Percentiles rank a stretch among this genome's conserved stretches.
Evolutionary conservation across 2,888 invertebrate species (phyloP).

Genomic region (Petrophora chlorosata): DNA sequence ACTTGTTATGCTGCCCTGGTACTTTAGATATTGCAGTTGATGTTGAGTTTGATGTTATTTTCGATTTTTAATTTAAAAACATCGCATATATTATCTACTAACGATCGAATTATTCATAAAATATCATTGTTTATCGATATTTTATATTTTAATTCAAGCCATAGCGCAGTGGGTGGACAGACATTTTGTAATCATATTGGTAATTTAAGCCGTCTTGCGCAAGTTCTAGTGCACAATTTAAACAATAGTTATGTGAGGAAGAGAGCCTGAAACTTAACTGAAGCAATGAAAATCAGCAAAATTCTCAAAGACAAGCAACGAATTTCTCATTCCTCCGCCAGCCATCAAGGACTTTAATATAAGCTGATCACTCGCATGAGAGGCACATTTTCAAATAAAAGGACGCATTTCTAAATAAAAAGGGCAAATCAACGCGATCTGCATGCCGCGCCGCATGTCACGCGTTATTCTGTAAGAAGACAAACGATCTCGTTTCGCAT

Average conservation of each 20-base stretch:
- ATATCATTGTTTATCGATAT: no score
- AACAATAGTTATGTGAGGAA: no score
- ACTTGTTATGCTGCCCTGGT: conserved; percentile 46
- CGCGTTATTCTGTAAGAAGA: conserved; percentile 54
- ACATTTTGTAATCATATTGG: no score
- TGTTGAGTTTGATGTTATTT: neutral
- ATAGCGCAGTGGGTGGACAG: no score
- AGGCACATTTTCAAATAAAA: conserved; percentile 20
- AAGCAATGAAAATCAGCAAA: neutral
- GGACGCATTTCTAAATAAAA: neutral
- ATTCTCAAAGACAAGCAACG: neutral
- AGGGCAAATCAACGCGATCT: conserved; percentile 45
- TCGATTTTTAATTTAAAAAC: no score
- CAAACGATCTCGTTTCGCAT: conserved; percentile 59
- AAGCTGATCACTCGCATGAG: conserved; percentile 4
- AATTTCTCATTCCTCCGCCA: neutral
- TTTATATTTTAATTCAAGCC: no score
- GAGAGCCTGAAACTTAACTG: no score
- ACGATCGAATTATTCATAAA: no score
- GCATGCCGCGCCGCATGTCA: conserved; percentile 46
- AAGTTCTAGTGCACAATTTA: no score
- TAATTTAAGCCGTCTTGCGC: no score
- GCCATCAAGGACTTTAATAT: conserved; percentile 1
- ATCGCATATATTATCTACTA: no score
- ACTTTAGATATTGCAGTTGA: conserved; percentile 17